Evolutionary conservation across 2,113 vertebrate species (phyloP), one percentile per base, ranked within the genome.

Genomic region (Eretmochelys imbricata): DNA sequence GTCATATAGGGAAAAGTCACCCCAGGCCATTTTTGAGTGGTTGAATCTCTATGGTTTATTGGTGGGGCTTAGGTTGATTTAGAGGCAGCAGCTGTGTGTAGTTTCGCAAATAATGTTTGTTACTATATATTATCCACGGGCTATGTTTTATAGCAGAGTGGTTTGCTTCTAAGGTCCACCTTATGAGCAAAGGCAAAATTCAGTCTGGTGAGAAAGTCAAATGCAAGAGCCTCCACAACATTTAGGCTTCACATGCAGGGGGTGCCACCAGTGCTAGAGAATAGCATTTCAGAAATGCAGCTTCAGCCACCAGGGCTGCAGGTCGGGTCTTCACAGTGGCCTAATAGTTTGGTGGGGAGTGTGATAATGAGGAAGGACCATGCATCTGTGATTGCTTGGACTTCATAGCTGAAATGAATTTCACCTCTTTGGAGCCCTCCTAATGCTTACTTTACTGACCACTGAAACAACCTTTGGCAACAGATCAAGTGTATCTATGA

Each of bases 61-160:
- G 22, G 50, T 50, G 53, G 80, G 29, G 81, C 80, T 94, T 50
- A 84, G 46, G n/a, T 69, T 79, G 48, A 85, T 92, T 81, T 84
- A 76, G 42, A 62, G 80, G 94, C 93, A 31, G 8, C 48, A 85
- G n/a, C 69, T 82, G 31, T 38, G 6, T 62, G 91, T 95, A 93
- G 35, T 46, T 10, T 11, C 89, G 13, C 75, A 85, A 22, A 76
- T 4, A 50, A 29, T 4, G 20, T 88, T 65, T 69, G 31, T 38
- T n/a, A 69, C 14, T 16, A 69, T 69, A 2, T 20, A 38, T 38
- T 20, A 38, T 69, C 17, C 8, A 69, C 22, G 22, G 35, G 9
- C 65, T 49, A 50, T 19, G 48, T 48, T 79, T 79, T 79, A 9
- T 79, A 79, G 76, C 13, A 94, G 87, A 0, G 0, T 65, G 35